Evolutionary conservation across 2,113 vertebrate genomes (phyloP), one percentile per base, ranked within the genome.

Genomic region (Epinephelus cyanopodus): DNA sequence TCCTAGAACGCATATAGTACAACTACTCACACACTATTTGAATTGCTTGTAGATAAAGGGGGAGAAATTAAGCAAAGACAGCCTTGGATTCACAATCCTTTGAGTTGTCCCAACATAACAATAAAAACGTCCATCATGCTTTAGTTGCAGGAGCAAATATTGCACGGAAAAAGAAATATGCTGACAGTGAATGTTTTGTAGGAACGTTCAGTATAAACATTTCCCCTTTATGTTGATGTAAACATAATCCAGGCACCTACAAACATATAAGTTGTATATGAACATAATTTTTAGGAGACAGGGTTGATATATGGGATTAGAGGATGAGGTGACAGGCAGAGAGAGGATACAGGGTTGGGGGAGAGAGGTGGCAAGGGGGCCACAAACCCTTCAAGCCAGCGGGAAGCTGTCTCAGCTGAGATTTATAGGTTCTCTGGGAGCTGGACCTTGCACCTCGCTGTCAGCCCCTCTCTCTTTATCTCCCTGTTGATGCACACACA

Each of bases 381-480:
- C 77, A 85, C 85, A 89, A 86, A 88, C 68, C 83, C 77, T 84
- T 85, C 79, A 84, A 80, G 64, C 69, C 65, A 85, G 73, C 56
- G 1, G 60, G 58, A 83, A 64, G 68, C 72, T 85, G 89, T 82
- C 76, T 91, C 23, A 42, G 61, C 62, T 69, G 61, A 89, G 85
- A 90, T 89, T 89, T 89, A 90, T 90, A 48, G 71, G 56, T 88
- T 64, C 85, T 82, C 83, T 72, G 72, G 66, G 65, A 89, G 66
- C 67, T 45, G 74, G 88, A 91, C 85, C 81, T 90, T 80, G 87
- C 81, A 73, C 60, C 74, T 86, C 18, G 17, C 89, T 89, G 85
- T 89, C 90, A 88, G 60, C 84, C 56, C 75, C 60, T 78, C 78
- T 79, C 83, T 84, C 77, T 90, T 81, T 64, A 78, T 78, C 64